Base-by-base conservation (phyloP, 1,140 invertebrate genomes). In the Babylonia areolata region DNA sequence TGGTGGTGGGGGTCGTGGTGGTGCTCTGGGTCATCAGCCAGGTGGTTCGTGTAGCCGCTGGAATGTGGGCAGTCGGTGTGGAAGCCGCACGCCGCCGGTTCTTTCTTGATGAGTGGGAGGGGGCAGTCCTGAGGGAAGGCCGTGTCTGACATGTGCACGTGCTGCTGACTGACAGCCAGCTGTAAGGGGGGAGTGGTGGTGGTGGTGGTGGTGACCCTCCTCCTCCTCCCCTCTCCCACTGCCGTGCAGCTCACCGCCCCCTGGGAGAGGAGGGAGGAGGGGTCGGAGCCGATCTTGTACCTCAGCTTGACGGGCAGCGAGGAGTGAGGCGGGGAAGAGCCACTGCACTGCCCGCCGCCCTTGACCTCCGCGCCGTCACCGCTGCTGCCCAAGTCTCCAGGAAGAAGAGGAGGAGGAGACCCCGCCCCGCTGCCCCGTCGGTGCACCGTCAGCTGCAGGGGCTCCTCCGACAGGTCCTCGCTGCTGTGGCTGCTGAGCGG, bases 251-350 rank as follows among this genome's bases (percentile, higher is more conserved):
- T 12, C 46, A 51, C 9, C 9, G 46, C 46, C 17, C 17, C 17
- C 46, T 51, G 9, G 46, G 9, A 17, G 46, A 51, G 46, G 2
- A 23, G 58, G n/a, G n/a, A 23, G 17, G 58, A 12, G 28, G 58
- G 5, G 28, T 64, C 58, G 15, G 28, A 64, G 28, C 88, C 82
- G 12, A 90, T 42, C 85, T 93, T 93, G 85, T 91, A 91, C 42
- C 92, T 85, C 33, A 93, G 84, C 82, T 93, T 93, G 11, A 90
- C 88, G 64, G 92, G 92, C 86, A 93, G 87, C 39, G 91, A 86
- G 40, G 88, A 88, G 20, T 87, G 64, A 46, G 88, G 89, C 28
- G 90, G 85, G 58, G 82, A 85, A 23, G 40, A 12, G 33, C 58
- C 15, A 23, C 2, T 23, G 58, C n/a, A n/a, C n/a, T n/a, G n/a